Base-by-base conservation (phyloP, 2,888 invertebrate species). In the Cantharis flavilabris region DNA sequence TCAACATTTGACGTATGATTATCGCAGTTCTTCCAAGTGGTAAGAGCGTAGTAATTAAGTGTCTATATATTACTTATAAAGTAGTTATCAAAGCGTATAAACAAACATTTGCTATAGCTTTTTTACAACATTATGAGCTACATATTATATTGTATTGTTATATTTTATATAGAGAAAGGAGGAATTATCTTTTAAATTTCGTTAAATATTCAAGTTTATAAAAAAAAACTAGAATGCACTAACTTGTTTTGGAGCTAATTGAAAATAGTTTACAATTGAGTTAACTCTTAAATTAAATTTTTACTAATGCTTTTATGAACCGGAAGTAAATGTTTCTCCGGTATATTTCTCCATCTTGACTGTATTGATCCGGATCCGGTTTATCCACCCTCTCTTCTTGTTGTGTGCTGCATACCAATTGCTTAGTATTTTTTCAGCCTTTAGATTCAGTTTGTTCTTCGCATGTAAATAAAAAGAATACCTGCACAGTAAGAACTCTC, bases 351-450 rank as follows among this genome's bases (percentile, higher is more conserved):
- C 87, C 87, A 86, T 88, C 87, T 88, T 87, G 86, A 85, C 80
- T 85, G 88, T 88, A 88, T 88, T 88, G 88, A 88, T 88, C 88
- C 86, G 86, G 88, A 87, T 89, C 88, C 88, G 88, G 88, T 89
- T 88, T 88, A 88, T 87, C 88, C 87, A 83, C 84, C 85, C 83
- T 84, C 84, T 81, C 86, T 83, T 85, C 85, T 89, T 89, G 90
- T 90, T 90, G 90, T 90, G 90, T 89, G 90, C 90, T 90, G 91
- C 90, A 90, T 91, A 91, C 90, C 90, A 91, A 91, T 91, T 90
- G 90, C 89, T 89, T 90, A 88, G 89, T 86, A 89, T 90, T 90
- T 90, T 90, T 90, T 90, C 85, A 70, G 74, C 72, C 79, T 71
- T 76, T 75, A 70, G 71, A 76, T 76, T 76, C 78, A 75, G 72